Evolutionary conservation across 2,797 vertebrate species (phyloP).

Genomic region (Danio choprae): DNA sequence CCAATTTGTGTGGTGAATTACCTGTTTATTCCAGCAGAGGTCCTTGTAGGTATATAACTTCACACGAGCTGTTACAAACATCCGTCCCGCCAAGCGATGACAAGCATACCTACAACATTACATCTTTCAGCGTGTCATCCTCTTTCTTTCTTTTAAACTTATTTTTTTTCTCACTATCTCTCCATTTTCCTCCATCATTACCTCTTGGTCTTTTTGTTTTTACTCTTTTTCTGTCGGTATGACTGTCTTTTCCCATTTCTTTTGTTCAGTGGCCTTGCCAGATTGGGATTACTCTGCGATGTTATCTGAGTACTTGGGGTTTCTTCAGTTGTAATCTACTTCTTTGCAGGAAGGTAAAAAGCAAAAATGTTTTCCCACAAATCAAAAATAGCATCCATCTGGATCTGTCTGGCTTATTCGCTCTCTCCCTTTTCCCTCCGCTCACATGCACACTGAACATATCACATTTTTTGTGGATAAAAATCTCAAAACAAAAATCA

Average conservation of each 20-base stretch:
- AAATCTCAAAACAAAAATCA: conserved; percentile 53
- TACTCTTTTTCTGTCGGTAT: neutral
- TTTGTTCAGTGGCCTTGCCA: conserved; percentile 50
- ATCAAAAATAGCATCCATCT: conserved; percentile 59
- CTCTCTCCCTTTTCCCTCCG: neutral
- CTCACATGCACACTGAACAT: conserved; percentile 11
- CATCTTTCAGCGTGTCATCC: conserved; percentile 31
- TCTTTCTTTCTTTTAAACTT: conserved; percentile 6
- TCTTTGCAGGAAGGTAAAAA: conserved; percentile 49
- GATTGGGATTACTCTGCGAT: conserved; percentile 58
- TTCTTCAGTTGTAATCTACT: conserved; percentile 58
- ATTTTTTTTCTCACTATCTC: conserved; percentile 11
- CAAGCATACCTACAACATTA: conserved; percentile 43
- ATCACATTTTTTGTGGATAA: conserved; percentile 36
- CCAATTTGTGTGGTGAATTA: neutral
- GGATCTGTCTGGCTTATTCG: conserved; percentile 22
- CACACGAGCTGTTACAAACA: neutral
- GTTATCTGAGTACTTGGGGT: conserved; percentile 54
- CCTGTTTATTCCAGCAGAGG: conserved; percentile 58
- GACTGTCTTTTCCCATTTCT: conserved; percentile 17
- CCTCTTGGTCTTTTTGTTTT: neutral
- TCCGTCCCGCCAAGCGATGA: conserved; percentile 13
- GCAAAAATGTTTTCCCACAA: conserved; percentile 58
- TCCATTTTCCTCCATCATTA: conserved; percentile 2
- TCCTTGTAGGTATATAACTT: conserved; percentile 44